These are phyloP conservation scores for Strigamia crassipes DNA, from an alignment of 2,888 invertebrate species.

Conservation along the genomic window DNA sequence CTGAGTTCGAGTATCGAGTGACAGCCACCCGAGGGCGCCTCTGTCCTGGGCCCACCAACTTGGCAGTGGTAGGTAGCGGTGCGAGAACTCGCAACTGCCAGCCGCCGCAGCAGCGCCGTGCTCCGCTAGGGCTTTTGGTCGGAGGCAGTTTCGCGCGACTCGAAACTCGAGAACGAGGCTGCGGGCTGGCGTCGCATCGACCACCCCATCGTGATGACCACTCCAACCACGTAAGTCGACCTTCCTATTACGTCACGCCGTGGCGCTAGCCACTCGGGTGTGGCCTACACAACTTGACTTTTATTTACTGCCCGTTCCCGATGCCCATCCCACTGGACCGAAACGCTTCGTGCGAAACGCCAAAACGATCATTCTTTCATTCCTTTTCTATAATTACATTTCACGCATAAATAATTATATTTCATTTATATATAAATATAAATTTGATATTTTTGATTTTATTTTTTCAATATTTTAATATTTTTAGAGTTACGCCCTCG, in stretches of 20 bases:
- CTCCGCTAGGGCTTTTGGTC: background rate
- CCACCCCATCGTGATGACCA: slow-evolving; percentile 17
- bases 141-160: background rate
- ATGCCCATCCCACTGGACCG: slow-evolving; percentile 28
- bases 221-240: slow-evolving; percentile 33
- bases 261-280: slow-evolving; percentile 32
- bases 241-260: slow-evolving; percentile 33
- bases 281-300: slow-evolving; percentile 34
- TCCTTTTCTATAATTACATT: too few species aligned
- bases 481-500: slow-evolving; percentile 5
- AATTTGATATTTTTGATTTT: too few species aligned
- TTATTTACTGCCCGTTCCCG: slow-evolving; percentile 4
- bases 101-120: slow-evolving; percentile 27
- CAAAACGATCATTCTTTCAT: background rate
- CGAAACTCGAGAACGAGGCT: slow-evolving; percentile 27
- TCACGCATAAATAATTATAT: too few species aligned
- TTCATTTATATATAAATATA: too few species aligned
- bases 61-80: slow-evolving; percentile 8
- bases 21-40: slow-evolving; percentile 32
- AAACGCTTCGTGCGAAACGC: background rate
- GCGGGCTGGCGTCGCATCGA: slow-evolving; percentile 14
- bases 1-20: background rate
- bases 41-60: slow-evolving; percentile 21
- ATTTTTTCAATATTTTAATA: background rate
- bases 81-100: slow-evolving; percentile 2